Base-by-base conservation (phyloP, 2,113 vertebrate genomes). In the Clupea harengus region DNA sequence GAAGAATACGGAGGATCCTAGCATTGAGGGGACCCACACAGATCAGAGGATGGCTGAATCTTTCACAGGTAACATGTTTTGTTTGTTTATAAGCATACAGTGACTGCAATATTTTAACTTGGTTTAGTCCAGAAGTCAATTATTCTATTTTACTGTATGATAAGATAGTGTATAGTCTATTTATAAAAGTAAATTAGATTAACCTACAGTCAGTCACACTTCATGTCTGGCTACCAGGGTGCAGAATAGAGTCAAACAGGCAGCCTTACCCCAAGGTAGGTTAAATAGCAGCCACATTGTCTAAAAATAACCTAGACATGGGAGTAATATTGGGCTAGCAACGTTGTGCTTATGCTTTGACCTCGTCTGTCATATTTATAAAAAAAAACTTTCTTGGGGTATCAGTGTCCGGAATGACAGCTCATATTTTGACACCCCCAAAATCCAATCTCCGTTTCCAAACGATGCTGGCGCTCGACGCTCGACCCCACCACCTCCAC, bases 21-120 rank as follows among this genome's bases (percentile, higher is more conserved):
- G 90, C 89, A 88, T 86, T 90, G 90, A 81, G 89, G 92, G 90
- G 88, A 88, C 91, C 89, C 91, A 91, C 90, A 89, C 90, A 94
- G 93, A 92, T 92, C 92, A 87, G 90, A 80, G 85, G 84, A 85
- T 85, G 72, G 72, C 75, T n/a, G 84, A 85, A 44, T 81, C 78
- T 80, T 46, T 28, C 47, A 81, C 84, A 85, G 72, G 72, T 85
- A 85, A 75, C 20, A 83, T 18, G 11, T 44, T 84, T 84, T 47
- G 1, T 67, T 75, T 46, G 22, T 49, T 46, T 25, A 44, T n/a
- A 39, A 64, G 44, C 64, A 25, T 46, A 39, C 25, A 32, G 28
- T 17, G 11, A 44, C 9, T 17, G 32, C 25, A 32, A 78, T 44
- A 15, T 13, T 4, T 39, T 78, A 64, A 25, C 7, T 44, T 28